These are phyloP conservation scores for Callospermophilus lateralis DNA, from an alignment of 2,113 vertebrate species.

Conservation along the genomic window DNA sequence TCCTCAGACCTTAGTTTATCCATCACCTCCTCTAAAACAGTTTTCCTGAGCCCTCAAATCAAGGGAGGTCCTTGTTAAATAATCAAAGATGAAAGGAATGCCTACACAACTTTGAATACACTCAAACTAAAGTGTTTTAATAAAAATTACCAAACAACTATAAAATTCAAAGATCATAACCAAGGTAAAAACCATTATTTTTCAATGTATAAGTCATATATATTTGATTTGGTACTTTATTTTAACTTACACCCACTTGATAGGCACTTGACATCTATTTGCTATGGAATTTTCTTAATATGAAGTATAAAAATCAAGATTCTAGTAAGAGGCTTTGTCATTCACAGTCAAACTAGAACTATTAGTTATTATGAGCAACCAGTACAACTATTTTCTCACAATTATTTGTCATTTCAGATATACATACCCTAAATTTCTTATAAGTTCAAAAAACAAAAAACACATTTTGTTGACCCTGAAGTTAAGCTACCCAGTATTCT, in stretches of 20 bases:
- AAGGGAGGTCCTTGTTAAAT: constrained; percentile 10
- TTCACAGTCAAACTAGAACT: not conserved
- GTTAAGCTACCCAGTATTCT: not conserved
- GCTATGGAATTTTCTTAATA: constrained; percentile 50
- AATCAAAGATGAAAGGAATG: not conserved
- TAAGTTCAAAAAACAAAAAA: constrained; percentile 48
- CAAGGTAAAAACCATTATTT: not conserved
- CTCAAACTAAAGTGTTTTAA: constrained; percentile 41
- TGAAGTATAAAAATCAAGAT: constrained; percentile 29
- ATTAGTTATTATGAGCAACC: not conserved
- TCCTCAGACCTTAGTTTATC: not conserved
- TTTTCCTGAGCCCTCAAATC: not conserved
- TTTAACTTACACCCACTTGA: constrained; percentile 10
- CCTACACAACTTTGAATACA: constrained; percentile 14
- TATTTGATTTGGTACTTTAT: not conserved
- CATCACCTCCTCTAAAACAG: not conserved
- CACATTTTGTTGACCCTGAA: not conserved
- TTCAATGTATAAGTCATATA: not conserved
- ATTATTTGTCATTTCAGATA: not conserved
- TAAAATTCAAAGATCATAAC: constrained; percentile 14
- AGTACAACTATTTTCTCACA: constrained; percentile 12
- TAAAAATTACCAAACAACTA: not conserved
- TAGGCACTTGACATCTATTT: not conserved
- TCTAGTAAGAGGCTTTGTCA: not conserved
- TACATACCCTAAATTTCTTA: not conserved